phyloP scores from a whole-genome alignment of 2,797 vertebrate genomes.

The Lepus townsendii region DNA sequence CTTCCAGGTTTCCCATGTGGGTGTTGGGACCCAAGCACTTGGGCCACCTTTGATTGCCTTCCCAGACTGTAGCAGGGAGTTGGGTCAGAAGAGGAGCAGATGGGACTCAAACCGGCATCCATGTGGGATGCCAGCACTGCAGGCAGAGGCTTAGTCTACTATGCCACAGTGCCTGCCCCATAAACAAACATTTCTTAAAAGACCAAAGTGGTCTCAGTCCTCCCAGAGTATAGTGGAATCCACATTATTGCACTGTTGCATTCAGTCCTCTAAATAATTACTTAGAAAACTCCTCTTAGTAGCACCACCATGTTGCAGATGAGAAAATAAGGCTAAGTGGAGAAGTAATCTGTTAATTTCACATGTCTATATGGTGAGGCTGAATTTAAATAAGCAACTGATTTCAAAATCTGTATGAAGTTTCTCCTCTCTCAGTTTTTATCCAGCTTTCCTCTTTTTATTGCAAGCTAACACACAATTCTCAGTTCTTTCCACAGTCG shows the following conservation, averaged over 20 bases:
- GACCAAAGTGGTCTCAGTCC: neutral
- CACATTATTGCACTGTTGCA: neutral
- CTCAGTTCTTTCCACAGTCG: neutral
- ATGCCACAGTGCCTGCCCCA: too few species aligned
- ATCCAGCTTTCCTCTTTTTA: neutral
- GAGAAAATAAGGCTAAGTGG: neutral
- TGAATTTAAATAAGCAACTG: neutral
- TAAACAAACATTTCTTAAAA: too few species aligned
- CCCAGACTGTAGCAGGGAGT: too few species aligned
- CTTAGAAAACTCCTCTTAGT: neutral
- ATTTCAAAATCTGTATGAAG: neutral
- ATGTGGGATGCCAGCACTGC: too few species aligned
- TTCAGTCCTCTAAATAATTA: neutral
- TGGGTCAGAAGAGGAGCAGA: too few species aligned
- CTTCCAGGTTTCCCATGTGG: too few species aligned
- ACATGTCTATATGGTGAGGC: neutral
- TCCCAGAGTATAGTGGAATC: neutral
- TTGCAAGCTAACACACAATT: neutral
- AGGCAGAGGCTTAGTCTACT: too few species aligned
- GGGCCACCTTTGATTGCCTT: too few species aligned
- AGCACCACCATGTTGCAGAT: too few species aligned
- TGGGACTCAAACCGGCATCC: too few species aligned
- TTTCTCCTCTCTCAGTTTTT: neutral
- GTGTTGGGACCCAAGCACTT: too few species aligned
- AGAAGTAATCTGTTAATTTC: neutral